Conservation (phyloP, 2,113 vertebrate species). For the Pholis gunnellus region DNA sequence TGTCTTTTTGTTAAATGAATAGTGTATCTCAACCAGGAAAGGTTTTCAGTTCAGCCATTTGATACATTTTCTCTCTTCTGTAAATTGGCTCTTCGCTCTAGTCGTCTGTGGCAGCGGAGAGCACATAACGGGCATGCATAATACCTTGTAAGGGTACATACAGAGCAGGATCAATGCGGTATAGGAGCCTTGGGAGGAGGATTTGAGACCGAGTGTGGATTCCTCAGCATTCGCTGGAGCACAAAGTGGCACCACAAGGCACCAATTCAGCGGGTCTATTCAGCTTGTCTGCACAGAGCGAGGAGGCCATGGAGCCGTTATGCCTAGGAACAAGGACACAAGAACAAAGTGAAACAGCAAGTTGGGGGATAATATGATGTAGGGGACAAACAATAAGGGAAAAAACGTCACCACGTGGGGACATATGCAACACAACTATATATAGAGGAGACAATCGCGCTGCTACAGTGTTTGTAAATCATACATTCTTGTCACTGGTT, state of each 20-base stretch:
- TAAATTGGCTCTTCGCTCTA: constrained; percentile 29
- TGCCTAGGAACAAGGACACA: constrained; percentile 9
- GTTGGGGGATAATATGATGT: constrained; percentile 29
- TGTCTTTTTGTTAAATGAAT: constrained; percentile 16
- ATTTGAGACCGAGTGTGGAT: constrained; percentile 51
- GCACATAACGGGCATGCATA: constrained; percentile 56
- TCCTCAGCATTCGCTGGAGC: constrained; percentile 36
- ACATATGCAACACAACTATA: constrained; percentile 8
- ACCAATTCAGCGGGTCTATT: constrained; percentile 40
- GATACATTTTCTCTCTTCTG: constrained; percentile 34
- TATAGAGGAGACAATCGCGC: constrained; percentile 31
- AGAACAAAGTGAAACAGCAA: constrained; percentile 21
- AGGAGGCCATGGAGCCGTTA: neutral
- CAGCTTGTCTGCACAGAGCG: constrained; percentile 13
- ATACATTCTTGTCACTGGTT: constrained; percentile 38
- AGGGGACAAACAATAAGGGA: constrained; percentile 24
- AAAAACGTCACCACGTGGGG: constrained; percentile 32
- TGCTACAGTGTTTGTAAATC: constrained; percentile 27
- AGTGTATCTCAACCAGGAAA: constrained; percentile 22
- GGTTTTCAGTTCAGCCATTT: constrained; percentile 35
- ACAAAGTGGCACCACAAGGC: constrained; percentile 43
- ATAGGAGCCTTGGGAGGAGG: constrained; percentile 49
- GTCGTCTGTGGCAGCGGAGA: constrained; percentile 34
- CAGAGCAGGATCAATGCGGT: constrained; percentile 57
- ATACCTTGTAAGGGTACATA: constrained; percentile 46